These are phyloP conservation scores for Trisateles emortualis DNA, from an alignment of 2,888 invertebrate species.

Conservation along the genomic window DNA sequence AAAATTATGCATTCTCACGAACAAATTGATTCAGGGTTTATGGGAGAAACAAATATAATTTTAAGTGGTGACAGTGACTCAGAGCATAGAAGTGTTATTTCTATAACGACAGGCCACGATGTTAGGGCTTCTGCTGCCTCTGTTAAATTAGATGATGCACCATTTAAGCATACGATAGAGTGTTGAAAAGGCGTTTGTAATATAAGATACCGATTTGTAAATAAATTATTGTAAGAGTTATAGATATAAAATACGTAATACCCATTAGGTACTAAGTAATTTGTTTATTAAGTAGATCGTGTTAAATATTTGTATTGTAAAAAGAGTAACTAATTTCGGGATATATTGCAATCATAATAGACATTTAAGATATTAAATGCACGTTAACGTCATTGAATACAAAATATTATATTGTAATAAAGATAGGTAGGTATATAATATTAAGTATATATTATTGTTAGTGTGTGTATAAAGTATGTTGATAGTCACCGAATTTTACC, in stretches of 20 bases:
- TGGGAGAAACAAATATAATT: conserved; percentile 80
- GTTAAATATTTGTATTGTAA: too few species aligned
- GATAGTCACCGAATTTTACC: conserved; percentile 65
- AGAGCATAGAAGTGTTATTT: conserved; percentile 82
- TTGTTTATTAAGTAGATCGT: too few species aligned
- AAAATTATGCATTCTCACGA: conserved; percentile 63
- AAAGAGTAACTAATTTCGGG: background rate
- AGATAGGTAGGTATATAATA: background rate
- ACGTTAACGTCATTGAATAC: background rate
- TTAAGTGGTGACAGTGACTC: conserved; percentile 83
- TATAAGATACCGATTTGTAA: conserved; percentile 24
- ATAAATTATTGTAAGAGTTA: conserved; percentile 26
- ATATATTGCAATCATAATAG: conserved; percentile 6
- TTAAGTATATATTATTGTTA: conserved; percentile 2
- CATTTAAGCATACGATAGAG: conserved; percentile 75
- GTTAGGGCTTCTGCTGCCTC: conserved; percentile 71
- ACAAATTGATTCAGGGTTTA: conserved; percentile 81
- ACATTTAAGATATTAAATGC: background rate
- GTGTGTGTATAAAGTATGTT: conserved; percentile 27
- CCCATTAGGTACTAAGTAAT: too few species aligned
- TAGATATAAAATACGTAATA: too few species aligned
- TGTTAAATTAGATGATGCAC: conserved; percentile 70
- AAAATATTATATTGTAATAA: background rate
- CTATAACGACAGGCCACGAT: conserved; percentile 76
- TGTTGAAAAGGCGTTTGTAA: conserved; percentile 64